A percentile compares a stretch with the other conserved stretches of the same genome.
Conservation (phyloP, 2,113 vertebrate genomes). For the Delphinus delphis region DNA sequence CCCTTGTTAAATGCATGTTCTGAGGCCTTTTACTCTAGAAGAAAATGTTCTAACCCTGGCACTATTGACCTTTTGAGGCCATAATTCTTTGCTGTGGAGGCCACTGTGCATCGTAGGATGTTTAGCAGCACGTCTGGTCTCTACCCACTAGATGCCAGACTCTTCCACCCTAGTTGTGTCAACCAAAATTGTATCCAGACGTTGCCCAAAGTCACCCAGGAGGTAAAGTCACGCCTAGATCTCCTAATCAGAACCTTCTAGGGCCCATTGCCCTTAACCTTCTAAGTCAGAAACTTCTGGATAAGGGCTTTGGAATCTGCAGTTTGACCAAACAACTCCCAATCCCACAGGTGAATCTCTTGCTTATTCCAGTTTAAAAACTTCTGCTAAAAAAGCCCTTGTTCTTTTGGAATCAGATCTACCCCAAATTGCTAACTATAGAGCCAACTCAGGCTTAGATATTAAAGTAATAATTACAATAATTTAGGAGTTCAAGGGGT, state of each 20-base stretch:
- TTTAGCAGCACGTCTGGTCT: neutral
- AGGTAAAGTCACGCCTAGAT: neutral
- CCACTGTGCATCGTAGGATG: rapidly evolving
- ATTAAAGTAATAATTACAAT: too few relatives aligned
- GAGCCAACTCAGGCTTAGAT: neutral
- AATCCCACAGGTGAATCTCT: neutral
- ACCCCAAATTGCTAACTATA: neutral
- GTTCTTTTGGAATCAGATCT: neutral
- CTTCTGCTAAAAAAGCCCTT: neutral
- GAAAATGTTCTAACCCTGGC: neutral
- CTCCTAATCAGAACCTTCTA: neutral
- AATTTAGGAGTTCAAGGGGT: too few relatives aligned
- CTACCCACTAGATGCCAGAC: neutral
- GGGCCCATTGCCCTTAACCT: neutral
- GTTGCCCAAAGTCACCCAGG: too few relatives aligned
- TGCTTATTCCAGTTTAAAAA: neutral
- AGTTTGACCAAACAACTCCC: neutral
- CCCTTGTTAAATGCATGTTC: neutral
- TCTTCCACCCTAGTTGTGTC: neutral
- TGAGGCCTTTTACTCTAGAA: neutral
- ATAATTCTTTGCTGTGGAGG: neutral
- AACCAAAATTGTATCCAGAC: neutral
- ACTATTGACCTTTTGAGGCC: neutral
- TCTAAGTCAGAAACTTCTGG: neutral
- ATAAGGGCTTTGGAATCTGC: neutral